Conservation (phyloP, 2,113 vertebrate species). For the Myxocyprinus asiaticus region DNA sequence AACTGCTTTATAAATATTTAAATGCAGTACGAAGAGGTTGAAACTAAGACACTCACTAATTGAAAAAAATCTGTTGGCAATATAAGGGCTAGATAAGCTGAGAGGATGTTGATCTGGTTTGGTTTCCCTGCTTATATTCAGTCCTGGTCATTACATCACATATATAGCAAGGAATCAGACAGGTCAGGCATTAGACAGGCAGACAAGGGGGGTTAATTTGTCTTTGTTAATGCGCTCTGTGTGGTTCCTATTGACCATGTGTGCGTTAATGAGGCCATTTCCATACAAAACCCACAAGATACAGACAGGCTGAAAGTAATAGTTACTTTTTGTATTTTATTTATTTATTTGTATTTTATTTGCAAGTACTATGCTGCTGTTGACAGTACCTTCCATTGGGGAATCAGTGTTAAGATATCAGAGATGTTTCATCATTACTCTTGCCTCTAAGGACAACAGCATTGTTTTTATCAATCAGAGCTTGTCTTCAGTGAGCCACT, state of each 20-base stretch:
- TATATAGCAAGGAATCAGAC: not conserved
- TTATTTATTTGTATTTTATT: too few relatives aligned
- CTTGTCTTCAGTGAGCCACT: not conserved
- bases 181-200: constrained; percentile 9
- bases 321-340: too few relatives aligned
- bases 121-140: constrained; percentile 36
- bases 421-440: constrained; percentile 9
- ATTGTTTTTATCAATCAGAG: constrained; percentile 1
- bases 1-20: not conserved
- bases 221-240: not conserved
- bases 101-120: constrained; percentile 38
- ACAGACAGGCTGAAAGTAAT: too few relatives aligned
- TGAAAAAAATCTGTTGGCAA: not conserved
- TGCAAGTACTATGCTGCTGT: not conserved
- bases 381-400: not conserved
- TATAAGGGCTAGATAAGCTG: constrained; percentile 1
- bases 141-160: constrained; percentile 41
- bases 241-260: not conserved
- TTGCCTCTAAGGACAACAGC: constrained; percentile 4
- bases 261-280: too few relatives aligned
- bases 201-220: constrained; percentile 33
- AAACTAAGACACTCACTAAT: constrained; percentile 1
- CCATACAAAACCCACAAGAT: too few relatives aligned
- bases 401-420: not conserved
- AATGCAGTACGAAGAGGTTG: not conserved